Evolutionary conservation across 2,113 vertebrate species (phyloP), one percentile per base, ranked within the genome.

Genomic region (Notarius quadriscutis): DNA sequence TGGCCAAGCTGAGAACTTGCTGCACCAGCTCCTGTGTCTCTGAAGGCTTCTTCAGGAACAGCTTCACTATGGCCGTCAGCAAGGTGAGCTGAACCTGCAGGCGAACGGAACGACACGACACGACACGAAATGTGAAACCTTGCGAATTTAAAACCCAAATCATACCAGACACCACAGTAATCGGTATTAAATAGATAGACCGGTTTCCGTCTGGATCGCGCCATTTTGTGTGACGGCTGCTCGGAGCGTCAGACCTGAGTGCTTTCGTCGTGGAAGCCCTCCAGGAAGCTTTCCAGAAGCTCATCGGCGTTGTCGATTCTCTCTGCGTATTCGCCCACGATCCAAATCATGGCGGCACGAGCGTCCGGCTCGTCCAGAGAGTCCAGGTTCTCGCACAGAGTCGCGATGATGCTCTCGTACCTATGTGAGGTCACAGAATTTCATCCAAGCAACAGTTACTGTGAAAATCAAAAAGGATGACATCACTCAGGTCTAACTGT

Each of bases 341-440:
- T 99, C 98, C 98, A 99, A 92, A 99, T 99, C 98, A 99, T 99
- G 89, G 98, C 98, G 30, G 97, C 98, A 18, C 98, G 97, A 15
- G 98, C 98, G 1, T 99, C 98, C 0, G 98, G 98, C 85, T 99
- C 98, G 82, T 99, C 98, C 92, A 99, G 93, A 0, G 98, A 99
- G 93, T 99, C 98, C 27, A 99, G 95, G 90, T 99, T 99, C 93
- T 99, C 98, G 48, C 98, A 99, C 18, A 99, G 93, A 0, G 98
- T 99, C 84, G 98, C 98, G 50, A 99, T 99, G 93, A 99, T 99
- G 93, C 98, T 99, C 92, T 99, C 98, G 30, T 99, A 99, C 93
- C 98, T 99, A 90, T 11, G 51, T 20, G 57, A 30, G 15, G 12
- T 22, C 63, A 53, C 81, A 83, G 51, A 0, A 17, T 34, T 30